Conservation (phyloP, 1,140 invertebrate species). For the Gyrodactylus bullatarudis region DNA sequence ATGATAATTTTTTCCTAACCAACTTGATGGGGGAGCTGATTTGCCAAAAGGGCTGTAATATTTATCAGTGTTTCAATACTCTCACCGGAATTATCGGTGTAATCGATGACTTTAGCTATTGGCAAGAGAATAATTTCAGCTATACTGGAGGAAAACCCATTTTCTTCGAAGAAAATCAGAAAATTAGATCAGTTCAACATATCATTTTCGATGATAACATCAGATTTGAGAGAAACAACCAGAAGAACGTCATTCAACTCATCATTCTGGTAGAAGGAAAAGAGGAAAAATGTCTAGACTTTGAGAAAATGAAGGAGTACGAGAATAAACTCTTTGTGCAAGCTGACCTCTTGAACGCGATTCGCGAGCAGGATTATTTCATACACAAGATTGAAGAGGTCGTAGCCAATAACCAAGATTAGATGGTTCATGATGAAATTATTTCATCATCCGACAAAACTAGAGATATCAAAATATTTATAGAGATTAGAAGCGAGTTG, state of each 20-base stretch:
- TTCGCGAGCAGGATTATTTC: background rate
- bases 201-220: background rate
- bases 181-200: constrained; percentile 11
- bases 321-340: background rate
- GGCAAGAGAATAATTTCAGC: constrained; percentile 14
- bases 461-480: too few relatives aligned
- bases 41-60: constrained; percentile 11
- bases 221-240: background rate
- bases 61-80: constrained; percentile 13
- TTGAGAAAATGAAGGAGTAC: background rate
- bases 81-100: constrained; percentile 13
- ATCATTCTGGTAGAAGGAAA: background rate
- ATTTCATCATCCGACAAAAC: too few relatives aligned
- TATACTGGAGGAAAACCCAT: constrained; percentile 14
- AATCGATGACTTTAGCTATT: constrained; percentile 15
- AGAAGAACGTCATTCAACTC: background rate
- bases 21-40: background rate
- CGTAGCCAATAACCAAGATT: background rate
- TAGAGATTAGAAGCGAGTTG: too few relatives aligned
- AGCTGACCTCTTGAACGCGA: background rate
- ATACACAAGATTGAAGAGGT: background rate
- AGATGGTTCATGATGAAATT: too few relatives aligned
- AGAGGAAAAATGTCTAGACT: background rate
- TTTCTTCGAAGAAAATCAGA: constrained; percentile 15
- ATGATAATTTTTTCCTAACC: background rate